A percentile compares a stretch with the other conserved stretches of the same genome.
Conservation (phyloP, 2,797 vertebrate species). For the Sebastes alutus region DNA sequence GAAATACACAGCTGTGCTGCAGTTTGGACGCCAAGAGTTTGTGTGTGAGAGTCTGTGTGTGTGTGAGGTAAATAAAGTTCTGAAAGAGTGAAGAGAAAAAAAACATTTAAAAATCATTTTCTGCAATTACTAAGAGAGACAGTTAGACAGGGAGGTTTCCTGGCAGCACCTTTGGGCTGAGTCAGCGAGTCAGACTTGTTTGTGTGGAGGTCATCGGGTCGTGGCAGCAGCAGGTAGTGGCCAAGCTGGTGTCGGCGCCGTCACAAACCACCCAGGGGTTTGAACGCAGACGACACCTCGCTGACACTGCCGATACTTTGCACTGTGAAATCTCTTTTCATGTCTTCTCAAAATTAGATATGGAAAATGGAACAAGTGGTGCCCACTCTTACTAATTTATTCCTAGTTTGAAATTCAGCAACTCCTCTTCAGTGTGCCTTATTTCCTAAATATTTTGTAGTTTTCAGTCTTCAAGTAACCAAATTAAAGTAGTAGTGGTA, state of each 20-base stretch:
- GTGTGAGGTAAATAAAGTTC: neutral
- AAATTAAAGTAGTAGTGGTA: neutral
- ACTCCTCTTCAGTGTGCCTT: too few relatives aligned
- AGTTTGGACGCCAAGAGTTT: neutral
- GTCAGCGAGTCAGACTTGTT: conserved; percentile 37
- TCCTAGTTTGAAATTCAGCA: neutral
- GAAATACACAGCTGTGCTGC: conserved; percentile 14
- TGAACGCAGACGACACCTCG: neutral
- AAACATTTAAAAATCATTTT: neutral
- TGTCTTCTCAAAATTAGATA: neutral
- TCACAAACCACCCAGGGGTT: conserved; percentile 5
- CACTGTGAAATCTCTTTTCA: neutral
- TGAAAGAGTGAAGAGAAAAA: neutral
- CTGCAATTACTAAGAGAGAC: neutral
- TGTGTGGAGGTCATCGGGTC: neutral
- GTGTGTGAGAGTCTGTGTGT: neutral
- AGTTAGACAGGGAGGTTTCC: conserved; percentile 16
- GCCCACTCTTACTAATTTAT: neutral
- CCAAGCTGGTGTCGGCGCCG: neutral
- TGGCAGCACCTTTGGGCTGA: conserved; percentile 38
- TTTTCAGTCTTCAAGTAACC: neutral
- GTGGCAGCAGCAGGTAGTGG: conserved; percentile 13
- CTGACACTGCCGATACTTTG: neutral
- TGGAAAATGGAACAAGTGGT: neutral
- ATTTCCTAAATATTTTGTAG: too few relatives aligned